Evolutionary conservation across 2,113 vertebrate genomes (phyloP).

Genomic region (Scomber colias): DNA sequence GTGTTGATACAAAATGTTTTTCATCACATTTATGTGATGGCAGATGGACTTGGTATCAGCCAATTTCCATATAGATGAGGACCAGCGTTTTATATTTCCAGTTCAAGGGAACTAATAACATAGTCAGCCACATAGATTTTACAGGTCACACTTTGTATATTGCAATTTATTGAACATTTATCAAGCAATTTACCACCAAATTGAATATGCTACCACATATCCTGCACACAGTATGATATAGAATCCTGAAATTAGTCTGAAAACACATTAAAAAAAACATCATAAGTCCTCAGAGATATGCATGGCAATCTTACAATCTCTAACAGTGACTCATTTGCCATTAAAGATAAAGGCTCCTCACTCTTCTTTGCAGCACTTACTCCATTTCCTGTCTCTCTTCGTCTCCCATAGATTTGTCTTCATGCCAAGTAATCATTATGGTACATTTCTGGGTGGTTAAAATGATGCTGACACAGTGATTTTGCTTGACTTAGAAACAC

Average conservation of each 20-base stretch:
- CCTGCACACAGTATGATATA: neutral
- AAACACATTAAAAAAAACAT: neutral
- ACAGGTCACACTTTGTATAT: neutral
- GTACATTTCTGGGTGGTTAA: conserved; percentile 3
- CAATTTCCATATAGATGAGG: conserved; percentile 26
- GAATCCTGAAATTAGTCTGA: neutral
- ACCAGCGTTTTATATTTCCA: neutral
- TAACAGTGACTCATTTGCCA: neutral
- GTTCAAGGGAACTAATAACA: neutral
- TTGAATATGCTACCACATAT: neutral
- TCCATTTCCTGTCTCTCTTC: conserved; percentile 42
- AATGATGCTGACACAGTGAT: conserved; percentile 40
- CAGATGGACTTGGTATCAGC: neutral
- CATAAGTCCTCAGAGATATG: neutral
- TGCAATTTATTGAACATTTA: neutral
- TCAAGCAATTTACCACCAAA: neutral
- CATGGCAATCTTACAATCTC: neutral
- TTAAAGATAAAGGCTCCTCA: neutral
- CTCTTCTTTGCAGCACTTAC: conserved; percentile 23
- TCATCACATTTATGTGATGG: neutral
- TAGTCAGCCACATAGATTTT: neutral
- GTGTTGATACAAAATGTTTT: neutral
- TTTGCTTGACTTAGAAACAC: conserved; percentile 10
- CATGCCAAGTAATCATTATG: conserved; percentile 12
- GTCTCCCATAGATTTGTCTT: conserved; percentile 7